Evolutionary conservation across 2,888 invertebrate species (phyloP).

Genomic region (Scaeva pyrastri): DNA sequence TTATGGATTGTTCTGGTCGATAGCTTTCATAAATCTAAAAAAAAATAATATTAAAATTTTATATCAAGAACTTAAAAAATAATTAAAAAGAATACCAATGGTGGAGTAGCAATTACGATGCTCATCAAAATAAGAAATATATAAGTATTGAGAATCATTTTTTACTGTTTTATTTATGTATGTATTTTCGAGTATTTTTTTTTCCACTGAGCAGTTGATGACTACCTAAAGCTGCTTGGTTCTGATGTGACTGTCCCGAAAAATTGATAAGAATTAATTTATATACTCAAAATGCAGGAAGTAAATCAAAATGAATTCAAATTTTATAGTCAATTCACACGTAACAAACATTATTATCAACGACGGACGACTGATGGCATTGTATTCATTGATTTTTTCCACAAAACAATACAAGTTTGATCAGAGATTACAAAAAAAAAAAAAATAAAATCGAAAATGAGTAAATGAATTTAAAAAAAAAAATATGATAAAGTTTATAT

Average conservation of each 20-base stretch:
- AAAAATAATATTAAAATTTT: background rate
- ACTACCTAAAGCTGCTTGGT: background rate
- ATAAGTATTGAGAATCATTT: background rate
- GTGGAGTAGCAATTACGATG: slow-evolving; percentile 11
- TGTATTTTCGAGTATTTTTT: background rate
- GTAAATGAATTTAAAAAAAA: no score
- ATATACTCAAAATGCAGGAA: slow-evolving; percentile 5
- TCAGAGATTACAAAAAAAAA: no score
- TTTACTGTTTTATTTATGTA: background rate
- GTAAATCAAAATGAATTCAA: background rate
- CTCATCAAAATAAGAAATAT: slow-evolving; percentile 1
- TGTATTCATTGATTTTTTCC: no score
- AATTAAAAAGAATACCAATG: slow-evolving; percentile 9
- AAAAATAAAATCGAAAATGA: no score
- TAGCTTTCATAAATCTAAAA: slow-evolving; percentile 13
- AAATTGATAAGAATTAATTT: slow-evolving; percentile 6
- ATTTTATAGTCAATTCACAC: slow-evolving; percentile 9
- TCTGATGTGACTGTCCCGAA: background rate
- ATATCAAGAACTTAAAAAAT: background rate
- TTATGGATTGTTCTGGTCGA: background rate
- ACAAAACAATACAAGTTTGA: no score
- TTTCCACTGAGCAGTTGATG: background rate
- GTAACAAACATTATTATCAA: background rate
- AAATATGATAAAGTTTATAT: no score
- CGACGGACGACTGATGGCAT: background rate